These are phyloP conservation scores for Doris montereyensis DNA, from an alignment of 2,888 invertebrate genomes.

Conservation along the genomic window DNA sequence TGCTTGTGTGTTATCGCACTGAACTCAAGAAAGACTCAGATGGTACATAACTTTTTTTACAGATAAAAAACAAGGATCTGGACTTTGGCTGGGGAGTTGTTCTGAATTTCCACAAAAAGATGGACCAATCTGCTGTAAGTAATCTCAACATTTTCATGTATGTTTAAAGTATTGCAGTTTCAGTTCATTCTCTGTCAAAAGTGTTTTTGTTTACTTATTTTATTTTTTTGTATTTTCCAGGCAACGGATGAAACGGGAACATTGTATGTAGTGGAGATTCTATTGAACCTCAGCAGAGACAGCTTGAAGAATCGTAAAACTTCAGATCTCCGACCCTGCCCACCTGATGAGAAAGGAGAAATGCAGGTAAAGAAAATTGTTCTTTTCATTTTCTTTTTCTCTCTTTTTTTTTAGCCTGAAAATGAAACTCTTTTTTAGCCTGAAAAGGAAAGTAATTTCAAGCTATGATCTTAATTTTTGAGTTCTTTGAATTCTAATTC, in stretches of 20 bases:
- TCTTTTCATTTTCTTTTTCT: too few species aligned
- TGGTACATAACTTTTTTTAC: conserved; percentile 53
- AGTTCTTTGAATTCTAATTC: too few species aligned
- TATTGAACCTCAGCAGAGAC: conserved; percentile 85
- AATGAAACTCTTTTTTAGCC: too few species aligned
- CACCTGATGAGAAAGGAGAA: conserved; percentile 81
- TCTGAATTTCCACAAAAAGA: conserved; percentile 89
- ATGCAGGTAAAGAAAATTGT: conserved; percentile 86
- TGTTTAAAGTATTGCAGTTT: neutral
- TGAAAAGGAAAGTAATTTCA: too few species aligned
- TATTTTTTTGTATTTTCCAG: conserved; percentile 27
- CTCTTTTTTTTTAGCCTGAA: too few species aligned
- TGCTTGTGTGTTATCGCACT: too few species aligned
- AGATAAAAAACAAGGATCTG: conserved; percentile 87
- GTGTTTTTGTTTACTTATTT: too few species aligned
- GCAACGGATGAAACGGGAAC: conserved; percentile 75
- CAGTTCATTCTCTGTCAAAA: too few species aligned
- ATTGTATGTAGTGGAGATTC: conserved; percentile 85
- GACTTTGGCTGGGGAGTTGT: conserved; percentile 97
- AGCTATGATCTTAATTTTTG: too few species aligned
- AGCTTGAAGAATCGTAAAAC: conserved; percentile 72
- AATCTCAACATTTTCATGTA: neutral
- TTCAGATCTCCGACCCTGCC: conserved; percentile 73
- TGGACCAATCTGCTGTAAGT: conserved; percentile 72
- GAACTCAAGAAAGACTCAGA: too few species aligned